Conservation (phyloP, 92 coral and sea anemone species). For the Phymanthus crucifer region DNA sequence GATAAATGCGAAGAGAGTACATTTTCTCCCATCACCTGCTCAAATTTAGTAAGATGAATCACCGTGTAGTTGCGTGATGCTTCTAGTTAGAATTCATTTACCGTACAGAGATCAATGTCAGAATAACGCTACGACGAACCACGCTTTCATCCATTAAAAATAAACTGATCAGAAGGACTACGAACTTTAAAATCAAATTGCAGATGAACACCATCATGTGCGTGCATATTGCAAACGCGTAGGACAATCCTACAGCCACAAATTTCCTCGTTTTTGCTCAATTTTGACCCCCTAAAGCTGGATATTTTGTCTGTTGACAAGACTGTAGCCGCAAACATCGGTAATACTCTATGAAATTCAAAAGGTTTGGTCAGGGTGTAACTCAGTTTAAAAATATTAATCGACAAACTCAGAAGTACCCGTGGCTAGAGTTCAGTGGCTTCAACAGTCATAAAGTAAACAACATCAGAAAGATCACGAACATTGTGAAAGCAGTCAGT, state of each 20-base stretch:
- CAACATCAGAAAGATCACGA: not conserved
- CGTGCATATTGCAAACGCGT: not conserved
- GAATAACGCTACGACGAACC: not conserved
- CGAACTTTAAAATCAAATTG: not conserved
- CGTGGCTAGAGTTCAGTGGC: not conserved
- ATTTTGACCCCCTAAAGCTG: not conserved
- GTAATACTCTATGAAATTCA: not conserved
- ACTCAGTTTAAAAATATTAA: not conserved
- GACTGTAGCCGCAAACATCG: not conserved
- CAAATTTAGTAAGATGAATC: not conserved
- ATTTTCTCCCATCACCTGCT: not conserved
- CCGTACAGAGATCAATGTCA: not conserved
- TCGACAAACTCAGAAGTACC: not conserved
- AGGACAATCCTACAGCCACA: not conserved
- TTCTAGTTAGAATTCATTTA: not conserved
- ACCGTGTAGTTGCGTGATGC: not conserved
- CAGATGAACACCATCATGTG: not conserved
- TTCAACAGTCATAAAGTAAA: not conserved
- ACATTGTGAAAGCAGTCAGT: not conserved
- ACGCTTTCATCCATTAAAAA: not conserved
- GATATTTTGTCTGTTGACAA: not conserved
- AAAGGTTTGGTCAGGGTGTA: not conserved
- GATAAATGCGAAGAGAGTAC: not conserved
- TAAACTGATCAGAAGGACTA: not conserved
- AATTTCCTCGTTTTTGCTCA: not conserved